phyloP scores from a whole-genome alignment of 2,113 vertebrate species.

The Perca flavescens region DNA sequence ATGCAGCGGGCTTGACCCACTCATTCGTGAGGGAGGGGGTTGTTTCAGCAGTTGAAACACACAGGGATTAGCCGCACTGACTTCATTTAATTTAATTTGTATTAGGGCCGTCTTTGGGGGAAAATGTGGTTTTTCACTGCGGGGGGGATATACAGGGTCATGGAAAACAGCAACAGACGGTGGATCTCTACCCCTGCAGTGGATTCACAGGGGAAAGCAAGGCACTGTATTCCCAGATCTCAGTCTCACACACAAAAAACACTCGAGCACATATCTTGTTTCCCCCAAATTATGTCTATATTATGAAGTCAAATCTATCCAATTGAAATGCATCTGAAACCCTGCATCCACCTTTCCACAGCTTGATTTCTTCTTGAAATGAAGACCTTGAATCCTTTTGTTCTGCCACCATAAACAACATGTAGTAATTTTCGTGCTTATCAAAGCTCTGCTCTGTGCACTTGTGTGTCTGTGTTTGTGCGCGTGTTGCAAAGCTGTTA shows the following conservation, averaged over 20 bases:
- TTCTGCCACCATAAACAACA: slow-evolving; percentile 78
- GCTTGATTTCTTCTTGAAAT: slow-evolving; percentile 77
- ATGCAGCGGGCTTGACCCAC: slow-evolving; percentile 78
- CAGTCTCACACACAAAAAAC: slow-evolving; percentile 19
- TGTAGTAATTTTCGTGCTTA: slow-evolving; percentile 77
- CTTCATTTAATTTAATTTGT: slow-evolving; percentile 87
- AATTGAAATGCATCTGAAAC: slow-evolving; percentile 67
- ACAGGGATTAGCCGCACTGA: slow-evolving; percentile 82
- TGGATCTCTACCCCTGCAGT: slow-evolving; percentile 37
- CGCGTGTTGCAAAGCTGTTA: slow-evolving; percentile 67
- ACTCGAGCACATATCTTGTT: slow-evolving; percentile 27
- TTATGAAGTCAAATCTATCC: slow-evolving; percentile 66
- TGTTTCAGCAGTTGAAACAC: slow-evolving; percentile 78
- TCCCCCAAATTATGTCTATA: slow-evolving; percentile 57
- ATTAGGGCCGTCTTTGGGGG: slow-evolving; percentile 79
- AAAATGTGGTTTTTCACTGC: slow-evolving; percentile 78
- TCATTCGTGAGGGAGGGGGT: slow-evolving; percentile 40
- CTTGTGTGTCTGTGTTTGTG: slow-evolving; percentile 35
- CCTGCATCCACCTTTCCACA: slow-evolving; percentile 64
- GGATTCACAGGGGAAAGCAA: slow-evolving; percentile 48
- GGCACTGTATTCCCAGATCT: slow-evolving; percentile 46
- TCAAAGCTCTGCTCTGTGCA: slow-evolving; percentile 62
- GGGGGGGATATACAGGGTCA: slow-evolving; percentile 68
- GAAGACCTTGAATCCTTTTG: slow-evolving; percentile 80
- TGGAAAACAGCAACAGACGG: slow-evolving; percentile 81